phyloP scores from a whole-genome alignment of 2,797 vertebrate species.

The Sitta carolinensis region DNA sequence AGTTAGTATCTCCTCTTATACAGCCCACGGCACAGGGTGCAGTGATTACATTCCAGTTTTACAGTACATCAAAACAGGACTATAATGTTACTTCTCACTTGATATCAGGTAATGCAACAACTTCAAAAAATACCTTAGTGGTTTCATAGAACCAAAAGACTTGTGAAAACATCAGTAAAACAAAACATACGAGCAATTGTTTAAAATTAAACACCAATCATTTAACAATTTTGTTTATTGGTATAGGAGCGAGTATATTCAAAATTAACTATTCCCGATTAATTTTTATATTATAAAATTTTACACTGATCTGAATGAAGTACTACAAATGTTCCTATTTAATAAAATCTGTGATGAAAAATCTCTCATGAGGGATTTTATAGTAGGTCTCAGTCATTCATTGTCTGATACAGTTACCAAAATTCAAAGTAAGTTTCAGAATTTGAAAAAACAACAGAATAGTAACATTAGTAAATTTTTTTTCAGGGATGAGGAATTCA shows the following conservation, averaged over 20 bases:
- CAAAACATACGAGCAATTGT: neutral
- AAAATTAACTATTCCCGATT: neutral
- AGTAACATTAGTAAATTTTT: neutral
- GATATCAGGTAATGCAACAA: neutral
- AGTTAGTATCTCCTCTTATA: neutral
- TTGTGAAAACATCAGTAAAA: neutral
- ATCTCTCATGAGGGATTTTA: neutral
- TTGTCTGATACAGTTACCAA: neutral
- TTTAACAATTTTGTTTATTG: neutral
- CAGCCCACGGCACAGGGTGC: neutral
- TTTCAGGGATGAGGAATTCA: neutral
- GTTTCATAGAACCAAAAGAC: neutral
- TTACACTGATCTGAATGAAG: neutral
- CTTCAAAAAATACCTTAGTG: neutral
- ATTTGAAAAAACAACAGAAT: neutral
- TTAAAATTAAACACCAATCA: neutral
- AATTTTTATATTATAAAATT: neutral
- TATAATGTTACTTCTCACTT: neutral
- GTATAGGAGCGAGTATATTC: neutral
- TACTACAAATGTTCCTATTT: neutral
- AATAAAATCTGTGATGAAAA: neutral
- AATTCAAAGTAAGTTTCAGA: neutral
- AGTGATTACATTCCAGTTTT: neutral
- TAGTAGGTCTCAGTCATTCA: neutral
- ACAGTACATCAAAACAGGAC: neutral